These are phyloP conservation scores for Polydrusus cervinus DNA, from an alignment of 2,888 invertebrate genomes.

Conservation along the genomic window DNA sequence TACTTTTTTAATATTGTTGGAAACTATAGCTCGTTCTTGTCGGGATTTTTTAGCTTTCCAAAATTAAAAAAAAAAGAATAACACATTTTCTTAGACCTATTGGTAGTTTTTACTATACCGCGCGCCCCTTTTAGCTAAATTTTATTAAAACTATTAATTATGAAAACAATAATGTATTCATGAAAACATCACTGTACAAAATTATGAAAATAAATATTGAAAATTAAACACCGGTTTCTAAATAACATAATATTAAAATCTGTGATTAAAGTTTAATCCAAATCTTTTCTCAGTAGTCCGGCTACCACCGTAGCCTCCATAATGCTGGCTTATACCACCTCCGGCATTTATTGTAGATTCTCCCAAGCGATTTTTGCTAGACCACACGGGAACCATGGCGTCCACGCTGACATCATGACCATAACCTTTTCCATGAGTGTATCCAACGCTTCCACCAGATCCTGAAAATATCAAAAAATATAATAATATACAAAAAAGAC, in stretches of 20 bases:
- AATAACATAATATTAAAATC: slow-evolving; percentile 17
- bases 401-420: slow-evolving; percentile 44
- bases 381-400: slow-evolving; percentile 48
- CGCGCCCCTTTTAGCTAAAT: no score
- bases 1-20: no score
- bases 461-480: no score
- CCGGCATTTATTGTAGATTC: slow-evolving; percentile 50
- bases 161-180: no score
- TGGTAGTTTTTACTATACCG: no score
- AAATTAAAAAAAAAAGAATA: no score
- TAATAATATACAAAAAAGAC: no score
- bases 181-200: no score
- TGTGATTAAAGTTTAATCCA: slow-evolving; percentile 45
- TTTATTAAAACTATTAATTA: no score
- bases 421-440: slow-evolving; percentile 43
- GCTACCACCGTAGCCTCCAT: slow-evolving; percentile 42
- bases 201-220: not conserved
- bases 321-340: slow-evolving; percentile 38
- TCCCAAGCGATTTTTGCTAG: slow-evolving; percentile 42
- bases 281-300: slow-evolving; percentile 46
- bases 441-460: slow-evolving; percentile 44
- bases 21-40: no score
- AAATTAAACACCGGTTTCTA: not conserved
- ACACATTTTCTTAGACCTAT: no score
- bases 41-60: no score